These are phyloP conservation scores for Leptinotarsa haldemani DNA, from an alignment of 2,888 invertebrate genomes.

Conservation along the genomic window DNA sequence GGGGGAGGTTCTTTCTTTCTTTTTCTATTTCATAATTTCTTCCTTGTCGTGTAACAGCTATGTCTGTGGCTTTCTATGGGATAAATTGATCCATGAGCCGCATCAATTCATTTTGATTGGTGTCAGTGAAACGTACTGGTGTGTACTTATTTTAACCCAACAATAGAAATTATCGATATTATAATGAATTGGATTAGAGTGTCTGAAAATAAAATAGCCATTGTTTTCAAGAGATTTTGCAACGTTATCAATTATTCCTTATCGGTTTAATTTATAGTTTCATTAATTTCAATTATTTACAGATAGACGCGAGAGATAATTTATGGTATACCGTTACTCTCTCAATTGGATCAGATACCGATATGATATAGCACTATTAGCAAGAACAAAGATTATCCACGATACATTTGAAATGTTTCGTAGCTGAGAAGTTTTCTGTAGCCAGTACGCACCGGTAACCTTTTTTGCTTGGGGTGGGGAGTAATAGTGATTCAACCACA, in stretches of 20 bases:
- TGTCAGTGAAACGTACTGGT: neutral
- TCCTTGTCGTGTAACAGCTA: too few relatives aligned
- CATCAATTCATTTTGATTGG: neutral
- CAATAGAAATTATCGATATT: neutral
- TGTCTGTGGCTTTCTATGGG: too few relatives aligned
- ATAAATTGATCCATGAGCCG: too few relatives aligned
- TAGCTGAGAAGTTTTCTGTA: too few relatives aligned
- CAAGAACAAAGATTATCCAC: neutral
- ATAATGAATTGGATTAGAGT: constrained; percentile 1
- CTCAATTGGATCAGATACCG: neutral
- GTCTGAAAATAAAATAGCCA: neutral
- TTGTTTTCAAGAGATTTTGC: constrained; percentile 10
- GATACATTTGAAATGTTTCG: too few relatives aligned
- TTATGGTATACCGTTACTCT: neutral
- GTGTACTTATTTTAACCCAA: neutral
- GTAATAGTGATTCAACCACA: too few relatives aligned
- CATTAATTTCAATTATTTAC: constrained; percentile 9
- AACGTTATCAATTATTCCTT: constrained; percentile 1
- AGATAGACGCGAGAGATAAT: neutral
- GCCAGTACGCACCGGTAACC: too few relatives aligned
- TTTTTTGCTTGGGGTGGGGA: too few relatives aligned
- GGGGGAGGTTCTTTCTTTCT: too few relatives aligned
- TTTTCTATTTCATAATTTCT: too few relatives aligned
- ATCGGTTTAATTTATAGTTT: constrained; percentile 11
- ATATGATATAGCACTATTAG: neutral